These are phyloP conservation scores for Pseudococcus viburni DNA, from an alignment of 2,888 invertebrate genomes.

Conservation along the genomic window DNA sequence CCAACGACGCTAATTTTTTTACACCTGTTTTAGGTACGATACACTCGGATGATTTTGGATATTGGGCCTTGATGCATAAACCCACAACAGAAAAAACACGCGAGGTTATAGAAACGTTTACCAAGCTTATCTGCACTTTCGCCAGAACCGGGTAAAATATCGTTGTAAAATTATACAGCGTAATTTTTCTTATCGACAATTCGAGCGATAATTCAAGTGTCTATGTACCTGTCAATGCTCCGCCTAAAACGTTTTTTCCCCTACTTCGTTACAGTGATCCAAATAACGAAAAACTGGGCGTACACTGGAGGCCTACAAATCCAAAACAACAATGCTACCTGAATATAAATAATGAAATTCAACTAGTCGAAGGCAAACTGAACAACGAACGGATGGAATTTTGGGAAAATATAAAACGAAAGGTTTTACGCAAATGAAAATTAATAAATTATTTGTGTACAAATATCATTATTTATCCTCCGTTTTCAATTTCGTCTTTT, in stretches of 20 bases:
- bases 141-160: not conserved
- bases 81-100: not conserved
- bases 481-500: too few relatives aligned
- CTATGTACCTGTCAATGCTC: not conserved
- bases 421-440: not conserved
- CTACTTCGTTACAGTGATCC: not conserved
- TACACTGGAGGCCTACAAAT: not conserved
- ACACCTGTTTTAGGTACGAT: not conserved
- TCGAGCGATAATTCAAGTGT: too few relatives aligned
- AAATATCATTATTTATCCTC: too few relatives aligned
- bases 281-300: not conserved
- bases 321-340: not conserved
- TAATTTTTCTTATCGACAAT: not conserved
- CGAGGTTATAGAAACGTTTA: not conserved
- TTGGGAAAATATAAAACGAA: not conserved
- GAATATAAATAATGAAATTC: not conserved
- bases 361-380: not conserved
- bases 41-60: not conserved
- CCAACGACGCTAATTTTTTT: not conserved
- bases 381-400: not conserved
- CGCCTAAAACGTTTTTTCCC: not conserved
- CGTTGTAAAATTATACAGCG: not conserved
- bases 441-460: not conserved
- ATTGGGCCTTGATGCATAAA: not conserved
- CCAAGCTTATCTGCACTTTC: conserved; percentile 20